Conservation (phyloP, 2,113 vertebrate genomes). For the Phasianus colchicus region DNA sequence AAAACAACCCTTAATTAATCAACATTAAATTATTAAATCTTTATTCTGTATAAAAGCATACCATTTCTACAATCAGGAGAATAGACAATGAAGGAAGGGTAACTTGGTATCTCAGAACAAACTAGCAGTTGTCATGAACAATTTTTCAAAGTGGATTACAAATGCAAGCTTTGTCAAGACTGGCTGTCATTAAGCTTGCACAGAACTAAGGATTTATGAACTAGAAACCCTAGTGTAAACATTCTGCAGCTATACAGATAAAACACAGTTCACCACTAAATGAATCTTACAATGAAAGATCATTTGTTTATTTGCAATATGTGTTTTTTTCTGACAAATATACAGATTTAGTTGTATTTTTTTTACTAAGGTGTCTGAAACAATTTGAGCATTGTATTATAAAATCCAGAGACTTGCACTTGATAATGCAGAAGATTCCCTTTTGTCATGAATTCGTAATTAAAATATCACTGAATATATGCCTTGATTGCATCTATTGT, state of each 20-base stretch:
- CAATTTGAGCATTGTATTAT: neutral
- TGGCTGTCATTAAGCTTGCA: slow-evolving; percentile 23
- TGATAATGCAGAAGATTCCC: neutral
- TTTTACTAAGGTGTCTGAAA: neutral
- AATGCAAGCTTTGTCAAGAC: slow-evolving; percentile 33
- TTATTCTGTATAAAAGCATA: neutral
- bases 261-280: neutral
- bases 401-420: neutral
- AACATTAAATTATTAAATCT: neutral
- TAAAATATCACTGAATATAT: neutral
- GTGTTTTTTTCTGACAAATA: slow-evolving; percentile 1
- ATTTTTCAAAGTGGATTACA: slow-evolving; percentile 33
- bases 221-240: neutral
- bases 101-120: slow-evolving; percentile 15
- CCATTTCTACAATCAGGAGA: neutral
- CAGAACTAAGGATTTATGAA: slow-evolving; percentile 36
- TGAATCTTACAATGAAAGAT: neutral
- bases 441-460: neutral
- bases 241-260: neutral
- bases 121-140: slow-evolving; percentile 10
- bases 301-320: neutral
- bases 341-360: neutral
- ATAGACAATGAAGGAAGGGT: slow-evolving; percentile 10
- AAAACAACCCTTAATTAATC: neutral
- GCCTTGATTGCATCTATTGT: neutral